Conservation (phyloP, 2,113 vertebrate species). For the Thalassoma bifasciatum region DNA sequence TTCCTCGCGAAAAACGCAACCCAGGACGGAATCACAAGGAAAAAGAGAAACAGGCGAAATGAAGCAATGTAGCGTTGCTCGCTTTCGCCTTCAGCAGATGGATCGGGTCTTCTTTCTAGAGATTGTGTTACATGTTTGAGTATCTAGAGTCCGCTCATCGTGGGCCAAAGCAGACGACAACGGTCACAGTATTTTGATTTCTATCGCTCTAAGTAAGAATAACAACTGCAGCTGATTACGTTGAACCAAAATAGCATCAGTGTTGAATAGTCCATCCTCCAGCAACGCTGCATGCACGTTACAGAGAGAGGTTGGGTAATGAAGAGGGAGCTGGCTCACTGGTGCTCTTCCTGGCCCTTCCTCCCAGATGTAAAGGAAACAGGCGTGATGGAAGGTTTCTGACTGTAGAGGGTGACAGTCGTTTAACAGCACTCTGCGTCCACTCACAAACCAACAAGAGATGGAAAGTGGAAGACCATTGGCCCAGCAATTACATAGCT, state of each 20-base stretch:
- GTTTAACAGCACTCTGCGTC: background rate
- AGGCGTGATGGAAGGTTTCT: constrained; percentile 28
- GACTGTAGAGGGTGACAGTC: background rate
- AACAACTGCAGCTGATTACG: background rate
- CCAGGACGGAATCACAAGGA: constrained; percentile 34
- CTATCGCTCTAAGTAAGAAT: constrained; percentile 17
- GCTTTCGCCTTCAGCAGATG: constrained; percentile 36
- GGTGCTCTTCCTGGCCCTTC: constrained; percentile 29
- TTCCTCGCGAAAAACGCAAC: constrained; percentile 31
- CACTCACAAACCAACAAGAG: background rate
- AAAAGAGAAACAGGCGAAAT: constrained; percentile 46
- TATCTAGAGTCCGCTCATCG: constrained; percentile 27
- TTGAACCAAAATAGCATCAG: constrained; percentile 28
- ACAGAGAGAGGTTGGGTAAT: constrained; percentile 7
- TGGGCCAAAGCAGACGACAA: constrained; percentile 39
- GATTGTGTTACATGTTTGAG: constrained; percentile 29
- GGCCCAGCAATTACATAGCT: too few species aligned
- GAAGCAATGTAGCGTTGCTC: constrained; percentile 31
- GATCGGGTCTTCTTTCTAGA: constrained; percentile 26
- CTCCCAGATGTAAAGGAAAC: constrained; percentile 48
- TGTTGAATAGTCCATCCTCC: constrained; percentile 29
- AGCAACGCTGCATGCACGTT: constrained; percentile 1
- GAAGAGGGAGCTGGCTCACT: constrained; percentile 11
- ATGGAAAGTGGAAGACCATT: background rate
- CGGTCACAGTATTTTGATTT: constrained; percentile 25